Evolutionary conservation across 2,888 invertebrate species (phyloP), one percentile per base, ranked within the genome.

Genomic region (Oithona nana): DNA sequence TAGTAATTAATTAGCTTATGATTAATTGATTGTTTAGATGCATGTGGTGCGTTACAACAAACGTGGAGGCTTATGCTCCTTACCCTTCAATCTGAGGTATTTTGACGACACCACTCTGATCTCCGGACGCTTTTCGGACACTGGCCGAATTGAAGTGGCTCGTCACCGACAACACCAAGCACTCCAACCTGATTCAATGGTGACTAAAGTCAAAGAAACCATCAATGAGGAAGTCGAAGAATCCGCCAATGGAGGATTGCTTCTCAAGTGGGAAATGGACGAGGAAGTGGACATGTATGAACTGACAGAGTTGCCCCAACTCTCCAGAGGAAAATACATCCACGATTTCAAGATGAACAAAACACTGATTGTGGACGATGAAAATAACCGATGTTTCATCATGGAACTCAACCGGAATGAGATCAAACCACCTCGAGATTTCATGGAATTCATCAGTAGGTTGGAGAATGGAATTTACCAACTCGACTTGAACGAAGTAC

Each of bases 331-430:
- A 20, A 26, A n/a, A 11, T 57, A 57, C 28, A n/a, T 57, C 26
- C 57, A 57, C 20, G 57, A 57, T 57, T 57, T 57, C 28, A 57
- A 57, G 57, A 28, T 28, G 16, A 57, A 57, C 57, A 57, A 57
- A 57, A 57, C 57, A 1, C 26, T 28, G 2, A 57, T 57, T 28
- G n/a, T 57, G n/a, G 57, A 57, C 28, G n/a, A 26, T 1, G 30
- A 57, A 8, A 28, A 24, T 24, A 22, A 28, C 20, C 24, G 57
- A n/a, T 57, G 57, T 20, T 57, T 57, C 28, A 28, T 57, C n/a
- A 57, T 57, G 57, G 26, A 24, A 1, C 20, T 57, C 11, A 28
- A 57, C 20, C 57, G 57, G 2, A 28, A 57, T 1, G 57, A 57
- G 28, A 57, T 57, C 20, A 29, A 57, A 29, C 57, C 57, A 28